Conservation (phyloP, 2,797 vertebrate genomes). For the Pangasius djambal region DNA sequence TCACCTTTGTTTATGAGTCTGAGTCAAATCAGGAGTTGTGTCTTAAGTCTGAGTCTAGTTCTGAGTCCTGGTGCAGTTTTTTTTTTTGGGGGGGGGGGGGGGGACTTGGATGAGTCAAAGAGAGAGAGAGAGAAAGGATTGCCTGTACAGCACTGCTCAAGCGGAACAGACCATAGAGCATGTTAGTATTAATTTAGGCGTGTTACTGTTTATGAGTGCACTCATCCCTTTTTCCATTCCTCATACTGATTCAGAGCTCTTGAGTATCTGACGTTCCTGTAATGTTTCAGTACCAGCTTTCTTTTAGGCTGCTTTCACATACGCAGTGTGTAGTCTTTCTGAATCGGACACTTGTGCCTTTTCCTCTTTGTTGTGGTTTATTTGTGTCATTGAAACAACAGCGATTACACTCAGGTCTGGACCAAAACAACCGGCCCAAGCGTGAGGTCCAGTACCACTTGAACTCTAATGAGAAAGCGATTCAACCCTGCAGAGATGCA, state of each 20-base stretch:
- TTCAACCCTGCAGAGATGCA: neutral
- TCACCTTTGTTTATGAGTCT: neutral
- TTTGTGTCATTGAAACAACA: too few relatives aligned
- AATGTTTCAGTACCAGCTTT: neutral
- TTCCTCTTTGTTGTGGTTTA: neutral
- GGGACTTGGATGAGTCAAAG: neutral
- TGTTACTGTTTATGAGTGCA: neutral
- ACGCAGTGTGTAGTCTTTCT: neutral
- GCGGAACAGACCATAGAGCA: neutral
- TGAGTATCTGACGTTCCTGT: neutral
- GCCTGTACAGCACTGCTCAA: neutral
- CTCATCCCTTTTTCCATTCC: neutral
- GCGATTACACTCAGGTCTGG: neutral
- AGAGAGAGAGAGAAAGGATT: neutral
- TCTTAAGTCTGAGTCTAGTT: neutral
- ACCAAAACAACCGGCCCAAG: neutral
- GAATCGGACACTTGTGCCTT: neutral
- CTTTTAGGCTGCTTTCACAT: neutral
- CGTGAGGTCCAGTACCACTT: neutral
- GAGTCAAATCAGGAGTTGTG: constrained; percentile 1
- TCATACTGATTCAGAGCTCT: neutral
- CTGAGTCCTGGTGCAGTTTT: neutral
- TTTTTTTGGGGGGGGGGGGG: neutral
- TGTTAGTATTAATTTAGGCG: neutral
- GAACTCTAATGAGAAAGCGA: neutral